Evolutionary conservation across 2,113 vertebrate genomes (phyloP).

Genomic region (Uropsilus gracilis): DNA sequence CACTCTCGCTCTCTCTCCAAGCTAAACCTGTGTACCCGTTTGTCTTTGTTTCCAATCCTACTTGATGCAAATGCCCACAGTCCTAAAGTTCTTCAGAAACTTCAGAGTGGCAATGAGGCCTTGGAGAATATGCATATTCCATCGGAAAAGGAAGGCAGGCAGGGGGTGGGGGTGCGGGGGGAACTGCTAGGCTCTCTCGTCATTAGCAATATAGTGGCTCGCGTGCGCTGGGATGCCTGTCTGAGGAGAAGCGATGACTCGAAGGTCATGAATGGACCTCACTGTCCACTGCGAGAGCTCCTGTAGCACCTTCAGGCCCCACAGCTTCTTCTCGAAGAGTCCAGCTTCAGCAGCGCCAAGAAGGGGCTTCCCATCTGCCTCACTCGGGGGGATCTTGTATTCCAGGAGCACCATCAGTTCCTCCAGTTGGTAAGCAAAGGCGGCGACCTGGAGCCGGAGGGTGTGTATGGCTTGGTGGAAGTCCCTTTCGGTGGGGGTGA

Average conservation of each 20-base stretch:
- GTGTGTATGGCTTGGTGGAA: slow-evolving; percentile 81
- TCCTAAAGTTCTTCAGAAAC: background rate
- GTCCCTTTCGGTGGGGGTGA: slow-evolving; percentile 69
- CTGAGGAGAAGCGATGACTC: slow-evolving; percentile 75
- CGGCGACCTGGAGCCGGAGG: slow-evolving; percentile 83
- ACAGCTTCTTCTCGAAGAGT: slow-evolving; percentile 85
- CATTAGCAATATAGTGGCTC: background rate
- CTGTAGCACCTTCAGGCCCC: slow-evolving; percentile 85
- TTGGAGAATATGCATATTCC: background rate
- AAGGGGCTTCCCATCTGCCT: background rate
- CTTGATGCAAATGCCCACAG: background rate
- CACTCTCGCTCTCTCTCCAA: background rate
- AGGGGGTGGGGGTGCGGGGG: too few species aligned
- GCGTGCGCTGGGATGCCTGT: background rate
- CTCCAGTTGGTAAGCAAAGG: slow-evolving; percentile 84
- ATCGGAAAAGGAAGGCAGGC: background rate
- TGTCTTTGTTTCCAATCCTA: background rate
- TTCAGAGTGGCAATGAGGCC: background rate
- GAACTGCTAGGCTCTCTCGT: slow-evolving; percentile 50
- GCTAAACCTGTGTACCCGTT: background rate
- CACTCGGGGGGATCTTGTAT: slow-evolving; percentile 59
- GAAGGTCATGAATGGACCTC: slow-evolving; percentile 83
- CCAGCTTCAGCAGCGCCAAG: background rate
- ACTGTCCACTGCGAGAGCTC: slow-evolving; percentile 86
- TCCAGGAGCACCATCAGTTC: slow-evolving; percentile 83